These are phyloP conservation scores for Nannospalax galili DNA, from an alignment of 2,113 vertebrate genomes.

Conservation along the genomic window DNA sequence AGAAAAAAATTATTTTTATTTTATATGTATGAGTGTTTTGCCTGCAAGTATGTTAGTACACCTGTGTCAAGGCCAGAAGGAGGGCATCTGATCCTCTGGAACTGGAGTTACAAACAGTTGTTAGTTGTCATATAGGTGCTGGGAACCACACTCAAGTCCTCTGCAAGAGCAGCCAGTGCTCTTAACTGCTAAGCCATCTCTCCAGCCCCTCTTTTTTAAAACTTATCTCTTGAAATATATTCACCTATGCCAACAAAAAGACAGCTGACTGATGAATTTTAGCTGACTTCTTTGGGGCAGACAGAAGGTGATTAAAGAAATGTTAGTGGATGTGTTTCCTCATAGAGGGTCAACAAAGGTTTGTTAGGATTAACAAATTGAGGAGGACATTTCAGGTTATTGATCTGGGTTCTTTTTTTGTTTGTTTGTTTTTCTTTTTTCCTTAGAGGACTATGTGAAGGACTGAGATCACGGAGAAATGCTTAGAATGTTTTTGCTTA, in stretches of 20 bases:
- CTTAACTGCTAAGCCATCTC: too few relatives aligned
- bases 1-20: too few relatives aligned
- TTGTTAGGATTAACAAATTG: neutral
- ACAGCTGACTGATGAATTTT: neutral
- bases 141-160: too few relatives aligned
- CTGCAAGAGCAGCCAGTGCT: too few relatives aligned
- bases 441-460: constrained; percentile 19
- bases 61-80: too few relatives aligned
- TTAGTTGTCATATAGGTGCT: too few relatives aligned
- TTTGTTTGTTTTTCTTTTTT: neutral
- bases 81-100: too few relatives aligned
- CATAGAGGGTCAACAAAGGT: neutral
- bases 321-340: neutral
- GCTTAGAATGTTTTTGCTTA: constrained; percentile 18
- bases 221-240: neutral
- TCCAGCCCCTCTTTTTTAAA: too few relatives aligned
- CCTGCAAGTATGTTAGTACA: too few relatives aligned
- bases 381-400: constrained; percentile 1
- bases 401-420: neutral
- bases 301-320: neutral
- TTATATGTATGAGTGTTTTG: too few relatives aligned
- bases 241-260: neutral
- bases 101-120: too few relatives aligned
- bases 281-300: neutral
- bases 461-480: neutral